A percentile compares a stretch with the other conserved stretches of the same genome.
phyloP scores from a whole-genome alignment of 2,797 vertebrate genomes.

The Scarus forsteni region DNA sequence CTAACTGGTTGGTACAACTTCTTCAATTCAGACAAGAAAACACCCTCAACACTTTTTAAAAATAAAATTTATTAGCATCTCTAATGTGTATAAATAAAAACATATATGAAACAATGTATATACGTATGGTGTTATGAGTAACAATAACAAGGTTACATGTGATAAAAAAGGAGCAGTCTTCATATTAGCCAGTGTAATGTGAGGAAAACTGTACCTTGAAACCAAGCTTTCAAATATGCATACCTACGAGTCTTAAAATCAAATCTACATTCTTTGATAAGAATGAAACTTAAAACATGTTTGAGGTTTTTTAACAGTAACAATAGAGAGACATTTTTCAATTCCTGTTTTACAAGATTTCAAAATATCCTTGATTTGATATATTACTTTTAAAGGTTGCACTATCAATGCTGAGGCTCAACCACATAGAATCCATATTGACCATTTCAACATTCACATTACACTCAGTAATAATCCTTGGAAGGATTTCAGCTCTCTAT shows the following conservation, averaged over 20 bases:
- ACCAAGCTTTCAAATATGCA: conserved; percentile 83
- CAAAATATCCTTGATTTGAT: conserved; percentile 74
- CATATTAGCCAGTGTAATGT: conserved; percentile 79
- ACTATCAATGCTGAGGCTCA: conserved; percentile 59
- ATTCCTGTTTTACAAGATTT: conserved; percentile 75
- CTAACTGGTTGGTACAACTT: background rate
- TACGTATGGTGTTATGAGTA: conserved; percentile 90
- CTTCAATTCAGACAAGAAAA: conserved; percentile 31
- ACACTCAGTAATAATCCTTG: conserved; percentile 62
- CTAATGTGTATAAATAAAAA: conserved; percentile 95
- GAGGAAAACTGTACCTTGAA: conserved; percentile 86
- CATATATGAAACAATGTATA: conserved; percentile 88
- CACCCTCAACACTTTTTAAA: conserved; percentile 87
- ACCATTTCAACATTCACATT: conserved; percentile 57
- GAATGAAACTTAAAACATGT: conserved; percentile 70
- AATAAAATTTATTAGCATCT: conserved; percentile 95
- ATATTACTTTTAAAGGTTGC: conserved; percentile 60
- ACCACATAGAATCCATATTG: conserved; percentile 63
- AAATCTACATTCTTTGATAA: conserved; percentile 89
- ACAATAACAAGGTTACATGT: conserved; percentile 88
- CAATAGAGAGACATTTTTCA: conserved; percentile 81
- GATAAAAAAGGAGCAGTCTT: conserved; percentile 83
- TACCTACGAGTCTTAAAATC: conserved; percentile 86
- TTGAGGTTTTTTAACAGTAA: conserved; percentile 65
- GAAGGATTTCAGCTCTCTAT: conserved; percentile 60